Percentiles rank a stretch among this genome's conserved stretches.
Evolutionary conservation across 37 sponge, comb jelly and placozoan genomes (phyloP).

Genomic region (Halisarca cf. caerulea): DNA sequence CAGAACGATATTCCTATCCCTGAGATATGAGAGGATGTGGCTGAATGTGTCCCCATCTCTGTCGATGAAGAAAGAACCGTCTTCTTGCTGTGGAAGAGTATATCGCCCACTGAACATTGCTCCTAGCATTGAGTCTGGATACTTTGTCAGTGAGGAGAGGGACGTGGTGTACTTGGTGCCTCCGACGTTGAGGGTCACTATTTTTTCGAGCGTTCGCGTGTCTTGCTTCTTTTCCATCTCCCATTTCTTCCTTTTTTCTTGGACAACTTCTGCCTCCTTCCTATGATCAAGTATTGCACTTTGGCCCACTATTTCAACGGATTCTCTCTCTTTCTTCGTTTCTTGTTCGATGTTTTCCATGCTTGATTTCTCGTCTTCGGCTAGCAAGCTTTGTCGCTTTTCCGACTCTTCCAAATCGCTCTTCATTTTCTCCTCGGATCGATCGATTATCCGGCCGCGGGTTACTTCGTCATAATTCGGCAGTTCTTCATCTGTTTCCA

Average conservation of each 20-base stretch:
- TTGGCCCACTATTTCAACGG: not conserved
- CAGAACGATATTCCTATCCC: not conserved
- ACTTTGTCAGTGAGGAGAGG: conserved; percentile 1
- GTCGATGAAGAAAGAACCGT: conserved; percentile 33
- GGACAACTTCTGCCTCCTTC: not conserved
- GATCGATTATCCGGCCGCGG: not conserved
- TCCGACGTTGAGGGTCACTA: conserved; percentile 18
- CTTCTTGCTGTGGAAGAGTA: conserved; percentile 11
- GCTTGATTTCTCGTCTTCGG: not conserved
- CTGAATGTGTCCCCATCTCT: conserved; percentile 24
- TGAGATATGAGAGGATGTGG: not conserved
- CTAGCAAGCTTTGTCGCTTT: not conserved
- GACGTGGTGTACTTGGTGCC: conserved; percentile 13
- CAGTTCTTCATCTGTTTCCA: not conserved
- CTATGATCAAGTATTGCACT: not conserved
- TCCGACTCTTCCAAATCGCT: too few relatives aligned
- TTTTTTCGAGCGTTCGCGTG: not conserved
- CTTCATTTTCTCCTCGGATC: conserved; percentile 1
- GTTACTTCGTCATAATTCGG: not conserved
- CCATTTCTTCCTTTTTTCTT: conserved; percentile 3
- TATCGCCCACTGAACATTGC: conserved; percentile 35
- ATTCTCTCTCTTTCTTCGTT: not conserved
- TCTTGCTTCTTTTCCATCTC: conserved; percentile 5
- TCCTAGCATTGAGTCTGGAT: conserved; percentile 25
- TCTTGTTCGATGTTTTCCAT: not conserved